Conservation (phyloP, 1,140 invertebrate species). For the Holotrichia oblita region DNA sequence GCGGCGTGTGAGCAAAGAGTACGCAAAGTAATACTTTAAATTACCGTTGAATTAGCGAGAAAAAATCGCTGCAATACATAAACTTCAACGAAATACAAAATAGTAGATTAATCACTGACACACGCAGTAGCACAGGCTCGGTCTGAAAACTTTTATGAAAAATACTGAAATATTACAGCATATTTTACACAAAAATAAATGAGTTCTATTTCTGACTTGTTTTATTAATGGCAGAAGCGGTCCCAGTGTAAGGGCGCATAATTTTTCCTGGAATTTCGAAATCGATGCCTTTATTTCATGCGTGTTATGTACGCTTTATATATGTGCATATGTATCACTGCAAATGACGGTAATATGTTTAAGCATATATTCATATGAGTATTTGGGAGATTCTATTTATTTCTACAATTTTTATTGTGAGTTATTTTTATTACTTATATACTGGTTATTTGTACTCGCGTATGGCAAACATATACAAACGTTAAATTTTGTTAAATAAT, state of each 20-base stretch:
- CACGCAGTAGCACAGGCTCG: not conserved
- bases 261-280: not conserved
- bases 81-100: slow-evolving; percentile 28
- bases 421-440: too few relatives aligned
- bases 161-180: slow-evolving; percentile 40
- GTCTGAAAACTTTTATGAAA: slow-evolving; percentile 30
- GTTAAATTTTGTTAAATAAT: too few relatives aligned
- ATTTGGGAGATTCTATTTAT: too few relatives aligned
- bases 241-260: not conserved
- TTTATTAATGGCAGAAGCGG: slow-evolving; percentile 27
- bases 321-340: not conserved
- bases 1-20: not conserved
- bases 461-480: too few relatives aligned
- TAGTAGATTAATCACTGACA: slow-evolving; percentile 34
- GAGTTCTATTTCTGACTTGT: slow-evolving; percentile 30
- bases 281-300: not conserved
- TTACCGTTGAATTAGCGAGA: slow-evolving; percentile 6
- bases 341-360: too few relatives aligned
- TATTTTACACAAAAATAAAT: slow-evolving; percentile 38
- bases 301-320: not conserved
- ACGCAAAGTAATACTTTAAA: slow-evolving; percentile 19
- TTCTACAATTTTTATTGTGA: too few relatives aligned
- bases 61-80: slow-evolving; percentile 29
- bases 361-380: too few relatives aligned
- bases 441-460: too few relatives aligned